A percentile compares a stretch with the other conserved stretches of the same genome.
Evolutionary conservation across 2,113 vertebrate species (phyloP).

Genomic region (Smithornis capensis): DNA sequence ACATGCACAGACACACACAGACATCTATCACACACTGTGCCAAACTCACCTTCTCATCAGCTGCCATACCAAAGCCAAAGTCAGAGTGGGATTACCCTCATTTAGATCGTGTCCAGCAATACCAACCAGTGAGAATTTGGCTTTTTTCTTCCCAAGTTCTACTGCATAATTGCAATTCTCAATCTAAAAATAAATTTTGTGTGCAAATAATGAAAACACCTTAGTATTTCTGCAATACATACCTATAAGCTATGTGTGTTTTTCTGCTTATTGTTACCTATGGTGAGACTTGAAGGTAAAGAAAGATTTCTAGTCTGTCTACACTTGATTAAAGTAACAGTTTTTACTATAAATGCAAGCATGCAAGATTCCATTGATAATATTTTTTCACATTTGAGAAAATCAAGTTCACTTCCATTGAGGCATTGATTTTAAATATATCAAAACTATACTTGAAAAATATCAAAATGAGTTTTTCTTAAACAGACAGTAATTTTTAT

Average conservation of each 20-base stretch:
- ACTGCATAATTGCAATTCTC: constrained; percentile 98
- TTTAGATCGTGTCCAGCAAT: constrained; percentile 92
- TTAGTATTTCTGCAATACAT: neutral
- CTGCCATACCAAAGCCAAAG: constrained; percentile 93
- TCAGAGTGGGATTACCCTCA: constrained; percentile 88
- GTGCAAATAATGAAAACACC: neutral
- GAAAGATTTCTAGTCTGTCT: neutral
- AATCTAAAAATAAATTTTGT: constrained; percentile 75
- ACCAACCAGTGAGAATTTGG: constrained; percentile 94
- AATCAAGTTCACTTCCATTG: neutral
- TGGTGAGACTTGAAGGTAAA: neutral
- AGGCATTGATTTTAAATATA: neutral
- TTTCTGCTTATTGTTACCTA: neutral
- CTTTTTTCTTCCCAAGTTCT: constrained; percentile 84
- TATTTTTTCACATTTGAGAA: neutral
- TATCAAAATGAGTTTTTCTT: neutral
- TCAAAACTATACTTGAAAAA: neutral
- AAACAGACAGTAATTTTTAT: neutral
- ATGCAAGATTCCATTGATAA: neutral
- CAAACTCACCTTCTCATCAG: constrained; percentile 90
- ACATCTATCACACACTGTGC: neutral
- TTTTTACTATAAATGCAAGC: constrained; percentile 1
- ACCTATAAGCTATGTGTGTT: neutral
- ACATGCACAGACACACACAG: fast-evolving
- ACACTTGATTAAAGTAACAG: neutral